Evolutionary conservation across 2,113 vertebrate genomes (phyloP).

Genomic region (Enhydra lutris): DNA sequence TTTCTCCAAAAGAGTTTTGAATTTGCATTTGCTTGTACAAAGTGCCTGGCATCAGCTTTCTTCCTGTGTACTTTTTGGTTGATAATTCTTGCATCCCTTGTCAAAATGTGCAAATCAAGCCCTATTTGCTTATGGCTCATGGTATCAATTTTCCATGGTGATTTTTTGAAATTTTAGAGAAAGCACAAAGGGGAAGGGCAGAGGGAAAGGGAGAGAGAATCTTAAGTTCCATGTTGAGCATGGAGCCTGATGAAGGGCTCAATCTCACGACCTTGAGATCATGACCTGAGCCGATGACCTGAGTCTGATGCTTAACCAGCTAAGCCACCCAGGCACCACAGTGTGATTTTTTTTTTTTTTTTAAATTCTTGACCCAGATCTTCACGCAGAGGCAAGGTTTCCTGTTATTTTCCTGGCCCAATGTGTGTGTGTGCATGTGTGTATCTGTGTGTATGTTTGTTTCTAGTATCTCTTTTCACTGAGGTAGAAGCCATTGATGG

Average conservation of each 20-base stretch:
- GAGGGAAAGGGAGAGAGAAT: background rate
- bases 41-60: background rate
- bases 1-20: background rate
- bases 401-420: background rate
- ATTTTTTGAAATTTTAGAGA: background rate
- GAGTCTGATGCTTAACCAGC: background rate
- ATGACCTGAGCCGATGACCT: background rate
- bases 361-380: background rate
- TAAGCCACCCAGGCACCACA: background rate
- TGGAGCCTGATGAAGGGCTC: background rate
- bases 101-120: background rate
- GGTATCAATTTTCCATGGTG: background rate
- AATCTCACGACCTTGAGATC: background rate
- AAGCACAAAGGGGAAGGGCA: background rate
- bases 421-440: background rate
- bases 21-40: background rate
- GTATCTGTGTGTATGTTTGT: background rate
- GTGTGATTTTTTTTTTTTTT: background rate
- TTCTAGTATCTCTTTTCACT: background rate
- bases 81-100: background rate
- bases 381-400: background rate
- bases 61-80: background rate
- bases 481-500: background rate
- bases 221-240: background rate
- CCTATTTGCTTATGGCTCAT: background rate